Percentiles rank a stretch among this genome's conserved stretches.
These are phyloP conservation scores for Equus przewalskii DNA, from an alignment of 2,113 vertebrate species.

Conservation along the genomic window DNA sequence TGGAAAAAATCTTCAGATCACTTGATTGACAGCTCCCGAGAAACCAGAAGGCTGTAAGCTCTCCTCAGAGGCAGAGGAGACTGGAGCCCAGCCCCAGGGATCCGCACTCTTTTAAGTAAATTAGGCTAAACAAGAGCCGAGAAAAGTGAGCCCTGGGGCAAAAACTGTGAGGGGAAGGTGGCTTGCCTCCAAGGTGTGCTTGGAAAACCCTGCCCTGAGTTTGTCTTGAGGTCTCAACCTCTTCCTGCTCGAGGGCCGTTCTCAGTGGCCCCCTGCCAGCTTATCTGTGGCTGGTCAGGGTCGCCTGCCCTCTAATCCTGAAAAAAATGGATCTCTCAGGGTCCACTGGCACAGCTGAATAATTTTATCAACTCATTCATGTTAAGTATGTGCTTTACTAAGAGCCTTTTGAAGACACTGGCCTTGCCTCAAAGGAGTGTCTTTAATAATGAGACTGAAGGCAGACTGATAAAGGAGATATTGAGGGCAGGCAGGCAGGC, in stretches of 20 bases:
- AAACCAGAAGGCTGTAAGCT: not conserved
- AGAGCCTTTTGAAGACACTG: constrained; percentile 13
- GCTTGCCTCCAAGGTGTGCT: not conserved
- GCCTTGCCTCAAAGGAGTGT: constrained; percentile 25
- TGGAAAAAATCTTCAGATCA: not conserved
- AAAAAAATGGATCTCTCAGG: not conserved
- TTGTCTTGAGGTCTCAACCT: not conserved
- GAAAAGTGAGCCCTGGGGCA: not conserved
- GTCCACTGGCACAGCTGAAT: not conserved
- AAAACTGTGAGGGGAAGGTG: not conserved
- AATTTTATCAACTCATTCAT: not conserved
- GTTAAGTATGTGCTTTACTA: not conserved
- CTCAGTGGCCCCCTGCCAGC: not conserved
- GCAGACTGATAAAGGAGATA: not conserved
- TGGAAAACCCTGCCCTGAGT: not conserved
- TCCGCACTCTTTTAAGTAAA: not conserved
- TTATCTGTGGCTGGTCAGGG: too few species aligned
- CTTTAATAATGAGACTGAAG: constrained; percentile 34
- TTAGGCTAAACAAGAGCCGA: too few species aligned
- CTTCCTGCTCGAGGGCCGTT: not conserved
- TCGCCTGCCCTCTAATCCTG: not conserved
- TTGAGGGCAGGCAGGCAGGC: not conserved
- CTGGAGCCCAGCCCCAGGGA: not conserved
- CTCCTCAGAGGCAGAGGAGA: not conserved
- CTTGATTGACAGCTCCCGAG: not conserved